Conservation (phyloP, 2,113 vertebrate species). For the Onychorhynchus coronatus region DNA sequence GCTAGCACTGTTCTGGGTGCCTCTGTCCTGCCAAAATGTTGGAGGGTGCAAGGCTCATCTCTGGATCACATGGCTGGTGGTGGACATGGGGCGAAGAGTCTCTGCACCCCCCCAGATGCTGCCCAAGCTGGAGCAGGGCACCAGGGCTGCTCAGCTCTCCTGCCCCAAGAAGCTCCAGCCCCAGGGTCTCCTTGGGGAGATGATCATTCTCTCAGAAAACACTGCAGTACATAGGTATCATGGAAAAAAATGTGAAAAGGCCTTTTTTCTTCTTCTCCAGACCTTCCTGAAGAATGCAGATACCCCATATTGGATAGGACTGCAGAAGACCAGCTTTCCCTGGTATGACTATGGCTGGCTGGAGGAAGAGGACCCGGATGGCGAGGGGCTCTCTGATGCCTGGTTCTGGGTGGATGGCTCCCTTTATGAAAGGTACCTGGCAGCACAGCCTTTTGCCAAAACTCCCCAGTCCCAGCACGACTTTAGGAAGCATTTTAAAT, state of each 20-base stretch:
- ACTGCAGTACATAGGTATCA: neutral
- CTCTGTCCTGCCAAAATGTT: fast-evolving
- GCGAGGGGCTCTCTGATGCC: fast-evolving
- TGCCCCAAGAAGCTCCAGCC: neutral
- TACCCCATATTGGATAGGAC: conserved; percentile 34
- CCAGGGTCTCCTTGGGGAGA: neutral
- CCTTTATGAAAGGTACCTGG: neutral
- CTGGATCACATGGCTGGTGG: neutral
- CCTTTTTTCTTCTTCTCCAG: neutral
- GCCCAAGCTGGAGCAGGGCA: neutral
- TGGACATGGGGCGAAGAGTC: neutral
- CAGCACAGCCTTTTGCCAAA: neutral
- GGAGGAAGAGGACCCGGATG: neutral
- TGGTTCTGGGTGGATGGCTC: conserved; percentile 60
- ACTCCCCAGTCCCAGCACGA: neutral
- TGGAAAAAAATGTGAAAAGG: neutral
- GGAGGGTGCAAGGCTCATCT: neutral
- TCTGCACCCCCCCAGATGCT: neutral
- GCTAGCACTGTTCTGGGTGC: fast-evolving
- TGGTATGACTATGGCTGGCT: conserved; percentile 33
- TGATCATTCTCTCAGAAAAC: neutral
- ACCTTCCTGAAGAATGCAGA: conserved; percentile 33
- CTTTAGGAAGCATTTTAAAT: neutral
- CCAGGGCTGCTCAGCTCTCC: neutral
- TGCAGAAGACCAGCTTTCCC: conserved; percentile 34